Conservation (phyloP, 1,140 invertebrate species). For the Pseudomyrmex sp. region DNA sequence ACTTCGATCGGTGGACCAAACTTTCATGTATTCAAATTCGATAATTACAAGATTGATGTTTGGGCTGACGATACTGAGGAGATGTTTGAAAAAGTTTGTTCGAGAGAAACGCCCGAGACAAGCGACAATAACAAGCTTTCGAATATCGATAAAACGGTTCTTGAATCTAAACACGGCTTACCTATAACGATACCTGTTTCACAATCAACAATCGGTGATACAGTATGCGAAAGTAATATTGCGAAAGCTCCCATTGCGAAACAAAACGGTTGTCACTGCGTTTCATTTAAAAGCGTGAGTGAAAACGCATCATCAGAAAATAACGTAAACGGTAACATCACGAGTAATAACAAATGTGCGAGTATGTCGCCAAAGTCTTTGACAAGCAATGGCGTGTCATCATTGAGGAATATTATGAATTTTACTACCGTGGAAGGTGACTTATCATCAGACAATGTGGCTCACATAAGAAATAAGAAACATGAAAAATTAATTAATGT, state of each 20-base stretch:
- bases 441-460: neutral
- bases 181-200: slow-evolving; percentile 11
- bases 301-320: neutral
- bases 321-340: neutral
- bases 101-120: slow-evolving; percentile 24
- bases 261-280: neutral
- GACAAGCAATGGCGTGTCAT: neutral
- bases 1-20: slow-evolving; percentile 82
- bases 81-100: slow-evolving; percentile 76
- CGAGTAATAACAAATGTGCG: neutral
- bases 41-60: slow-evolving; percentile 80
- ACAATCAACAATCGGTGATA: neutral
- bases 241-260: neutral
- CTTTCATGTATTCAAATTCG: slow-evolving; percentile 85
- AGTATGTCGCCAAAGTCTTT: neutral
- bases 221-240: slow-evolving; percentile 20
- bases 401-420: neutral
- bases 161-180: slow-evolving; percentile 54
- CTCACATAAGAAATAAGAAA: slow-evolving; percentile 3
- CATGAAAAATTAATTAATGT: slow-evolving; percentile 6
- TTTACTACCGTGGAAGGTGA: neutral
- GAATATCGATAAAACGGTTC: slow-evolving; percentile 34
- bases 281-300: neutral
- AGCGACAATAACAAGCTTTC: slow-evolving; percentile 21
- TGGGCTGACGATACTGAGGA: slow-evolving; percentile 77